Conservation (phyloP, 2,113 vertebrate genomes). For the Pangasianodon gigas region DNA sequence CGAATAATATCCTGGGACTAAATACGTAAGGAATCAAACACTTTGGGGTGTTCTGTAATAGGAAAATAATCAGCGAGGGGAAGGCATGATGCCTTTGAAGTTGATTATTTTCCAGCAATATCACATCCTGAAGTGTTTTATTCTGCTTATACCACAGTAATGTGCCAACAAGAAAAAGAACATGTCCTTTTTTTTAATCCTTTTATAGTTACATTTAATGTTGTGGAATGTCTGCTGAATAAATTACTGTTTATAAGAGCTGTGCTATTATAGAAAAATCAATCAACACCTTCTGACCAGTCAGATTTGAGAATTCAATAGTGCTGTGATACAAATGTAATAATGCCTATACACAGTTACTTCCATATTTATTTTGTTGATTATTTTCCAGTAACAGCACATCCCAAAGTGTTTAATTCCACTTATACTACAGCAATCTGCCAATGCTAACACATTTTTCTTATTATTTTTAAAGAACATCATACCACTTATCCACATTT, state of each 20-base stretch:
- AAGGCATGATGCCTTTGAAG: not conserved
- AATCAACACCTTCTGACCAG: not conserved
- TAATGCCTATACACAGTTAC: not conserved
- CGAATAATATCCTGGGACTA: not conserved
- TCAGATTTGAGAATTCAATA: not conserved
- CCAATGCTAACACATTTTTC: no score
- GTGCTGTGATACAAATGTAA: not conserved
- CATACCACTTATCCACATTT: not conserved
- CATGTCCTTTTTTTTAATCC: not conserved
- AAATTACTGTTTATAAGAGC: not conserved
- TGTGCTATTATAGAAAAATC: not conserved
- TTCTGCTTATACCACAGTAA: not conserved
- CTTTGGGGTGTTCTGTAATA: not conserved
- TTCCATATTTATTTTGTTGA: not conserved
- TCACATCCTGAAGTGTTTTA: not conserved
- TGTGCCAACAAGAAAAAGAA: not conserved
- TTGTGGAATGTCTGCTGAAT: not conserved
- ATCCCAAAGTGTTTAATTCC: not conserved
- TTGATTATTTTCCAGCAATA: not conserved
- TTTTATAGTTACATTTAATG: not conserved
- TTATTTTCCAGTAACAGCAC: not conserved
- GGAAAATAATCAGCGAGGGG: not conserved
- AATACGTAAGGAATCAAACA: not conserved
- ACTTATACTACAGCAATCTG: not conserved
- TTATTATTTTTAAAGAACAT: no score